Evolutionary conservation across 2,113 vertebrate species (phyloP).

Genomic region (Megaceryle torquata): DNA sequence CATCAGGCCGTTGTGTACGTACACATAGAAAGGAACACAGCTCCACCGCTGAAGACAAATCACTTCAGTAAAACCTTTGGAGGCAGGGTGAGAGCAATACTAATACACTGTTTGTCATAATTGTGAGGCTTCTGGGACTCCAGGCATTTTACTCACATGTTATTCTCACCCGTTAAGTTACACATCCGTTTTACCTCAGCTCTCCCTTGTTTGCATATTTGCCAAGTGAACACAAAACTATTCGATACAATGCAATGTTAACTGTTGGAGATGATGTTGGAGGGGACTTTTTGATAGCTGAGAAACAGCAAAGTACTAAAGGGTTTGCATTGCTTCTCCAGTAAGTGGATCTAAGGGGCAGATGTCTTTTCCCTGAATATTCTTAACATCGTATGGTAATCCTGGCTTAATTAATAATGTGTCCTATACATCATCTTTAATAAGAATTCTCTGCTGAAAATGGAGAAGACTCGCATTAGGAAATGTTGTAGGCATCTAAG

Average conservation of each 20-base stretch:
- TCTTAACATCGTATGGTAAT: not conserved
- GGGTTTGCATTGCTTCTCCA: not conserved
- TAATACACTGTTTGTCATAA: not conserved
- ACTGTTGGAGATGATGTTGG: constrained; percentile 25
- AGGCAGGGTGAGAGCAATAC: constrained; percentile 39
- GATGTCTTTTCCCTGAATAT: not conserved
- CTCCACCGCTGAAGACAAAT: constrained; percentile 48
- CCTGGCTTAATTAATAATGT: not conserved
- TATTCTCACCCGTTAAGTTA: constrained; percentile 16
- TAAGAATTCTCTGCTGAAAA: not conserved
- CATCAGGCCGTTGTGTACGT: not conserved
- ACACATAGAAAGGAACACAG: not conserved
- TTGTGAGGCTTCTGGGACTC: not conserved
- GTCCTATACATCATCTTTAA: not conserved
- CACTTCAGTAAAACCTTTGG: constrained; percentile 30
- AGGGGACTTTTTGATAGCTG: not conserved
- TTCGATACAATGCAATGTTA: constrained; percentile 31
- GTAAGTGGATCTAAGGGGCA: constrained; percentile 27
- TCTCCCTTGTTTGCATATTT: constrained; percentile 49
- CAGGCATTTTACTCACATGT: not conserved
- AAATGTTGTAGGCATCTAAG: not conserved
- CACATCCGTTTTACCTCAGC: constrained; percentile 49
- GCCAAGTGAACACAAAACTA: constrained; percentile 54
- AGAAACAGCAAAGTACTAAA: constrained; percentile 15
- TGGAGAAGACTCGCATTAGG: not conserved